Conservation (phyloP, 2,797 vertebrate genomes). For the Cyclopterus lumpus region DNA sequence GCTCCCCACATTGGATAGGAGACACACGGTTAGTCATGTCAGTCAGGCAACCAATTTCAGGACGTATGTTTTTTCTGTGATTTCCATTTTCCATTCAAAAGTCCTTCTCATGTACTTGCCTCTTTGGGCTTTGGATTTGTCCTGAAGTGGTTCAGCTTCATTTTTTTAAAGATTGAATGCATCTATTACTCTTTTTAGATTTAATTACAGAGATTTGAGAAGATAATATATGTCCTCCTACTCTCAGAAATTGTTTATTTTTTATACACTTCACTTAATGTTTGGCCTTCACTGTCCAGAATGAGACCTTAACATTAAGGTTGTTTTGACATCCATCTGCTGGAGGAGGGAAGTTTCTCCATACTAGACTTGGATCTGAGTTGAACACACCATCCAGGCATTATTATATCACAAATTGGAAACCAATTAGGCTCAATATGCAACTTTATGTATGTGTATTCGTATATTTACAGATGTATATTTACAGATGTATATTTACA, state of each 20-base stretch:
- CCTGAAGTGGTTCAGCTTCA: background rate
- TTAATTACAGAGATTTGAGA: background rate
- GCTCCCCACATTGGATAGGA: conserved; percentile 7
- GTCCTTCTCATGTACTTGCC: background rate
- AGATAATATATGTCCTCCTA: background rate
- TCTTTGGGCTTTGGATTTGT: background rate
- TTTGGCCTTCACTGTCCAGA: background rate
- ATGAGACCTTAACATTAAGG: background rate
- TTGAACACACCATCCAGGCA: background rate
- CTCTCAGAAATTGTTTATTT: background rate
- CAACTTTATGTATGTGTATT: background rate
- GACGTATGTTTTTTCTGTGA: conserved; percentile 26
- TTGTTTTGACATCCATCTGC: background rate
- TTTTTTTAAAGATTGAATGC: background rate
- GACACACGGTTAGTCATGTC: conserved; percentile 12
- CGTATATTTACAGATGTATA: background rate
- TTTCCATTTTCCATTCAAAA: conserved; percentile 34
- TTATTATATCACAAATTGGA: background rate
- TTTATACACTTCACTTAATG: background rate
- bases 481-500: background rate
- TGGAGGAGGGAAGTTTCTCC: background rate
- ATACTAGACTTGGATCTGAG: background rate
- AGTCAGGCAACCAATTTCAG: conserved; percentile 31
- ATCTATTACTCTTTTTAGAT: background rate
- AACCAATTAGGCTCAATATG: background rate